Evolutionary conservation across 2,888 invertebrate genomes (phyloP).

Genomic region (Hirtodrosophila duncani): DNA sequence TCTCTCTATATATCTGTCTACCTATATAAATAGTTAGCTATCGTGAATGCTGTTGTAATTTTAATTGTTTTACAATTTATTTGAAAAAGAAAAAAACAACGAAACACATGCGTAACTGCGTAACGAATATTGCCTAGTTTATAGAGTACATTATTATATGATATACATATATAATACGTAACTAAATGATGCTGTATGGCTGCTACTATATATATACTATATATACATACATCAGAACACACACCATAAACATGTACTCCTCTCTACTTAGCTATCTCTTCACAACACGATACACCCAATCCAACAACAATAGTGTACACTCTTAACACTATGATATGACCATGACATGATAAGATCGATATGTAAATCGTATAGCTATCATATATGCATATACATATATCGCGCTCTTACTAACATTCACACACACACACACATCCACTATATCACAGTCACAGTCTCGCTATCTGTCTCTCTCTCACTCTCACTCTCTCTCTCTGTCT

Average conservation of each 20-base stretch:
- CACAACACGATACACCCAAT: constrained; percentile 20
- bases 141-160: constrained; percentile 45
- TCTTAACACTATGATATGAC: constrained; percentile 20
- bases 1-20: constrained; percentile 12
- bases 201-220: constrained; percentile 35
- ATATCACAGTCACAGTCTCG: constrained; percentile 39
- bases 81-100: neutral
- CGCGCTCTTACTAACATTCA: constrained; percentile 34
- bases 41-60: constrained; percentile 66
- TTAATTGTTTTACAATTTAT: constrained; percentile 37
- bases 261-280: neutral
- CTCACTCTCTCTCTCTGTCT: constrained; percentile 23
- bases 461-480: constrained; percentile 31
- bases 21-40: constrained; percentile 45
- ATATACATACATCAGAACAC: constrained; percentile 1
- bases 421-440: constrained; percentile 14
- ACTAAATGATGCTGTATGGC: constrained; percentile 28
- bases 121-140: constrained; percentile 66
- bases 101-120: constrained; percentile 24
- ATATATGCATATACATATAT: too few relatives aligned
- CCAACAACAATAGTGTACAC: neutral
- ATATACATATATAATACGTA: constrained; percentile 21
- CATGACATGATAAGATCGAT: constrained; percentile 37
- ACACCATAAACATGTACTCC: constrained; percentile 27
- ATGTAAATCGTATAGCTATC: constrained; percentile 37